These are phyloP conservation scores for Epinephelus malabaricus DNA, from an alignment of 2,797 vertebrate species.

Conservation along the genomic window DNA sequence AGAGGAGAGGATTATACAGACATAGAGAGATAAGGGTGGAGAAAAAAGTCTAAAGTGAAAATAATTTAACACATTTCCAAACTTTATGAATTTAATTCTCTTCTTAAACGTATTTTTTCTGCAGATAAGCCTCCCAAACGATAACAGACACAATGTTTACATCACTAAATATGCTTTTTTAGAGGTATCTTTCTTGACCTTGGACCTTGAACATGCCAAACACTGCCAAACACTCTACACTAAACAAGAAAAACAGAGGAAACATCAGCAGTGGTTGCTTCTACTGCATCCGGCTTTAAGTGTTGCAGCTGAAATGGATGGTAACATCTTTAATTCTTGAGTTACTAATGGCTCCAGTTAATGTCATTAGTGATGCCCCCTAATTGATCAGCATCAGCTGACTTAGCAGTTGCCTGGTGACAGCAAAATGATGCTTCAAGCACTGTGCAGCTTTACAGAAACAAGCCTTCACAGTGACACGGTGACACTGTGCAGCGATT, in stretches of 20 bases:
- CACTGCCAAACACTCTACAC: not conserved
- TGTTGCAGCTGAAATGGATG: not conserved
- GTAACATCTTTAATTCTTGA: slow-evolving; percentile 1
- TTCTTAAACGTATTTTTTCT: not conserved
- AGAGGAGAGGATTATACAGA: not conserved
- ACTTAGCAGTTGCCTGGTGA: slow-evolving; percentile 41
- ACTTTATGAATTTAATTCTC: not conserved
- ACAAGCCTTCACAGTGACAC: not conserved
- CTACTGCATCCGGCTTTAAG: not conserved
- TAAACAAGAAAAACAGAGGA: not conserved
- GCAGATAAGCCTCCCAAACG: not conserved
- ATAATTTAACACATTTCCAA: not conserved
- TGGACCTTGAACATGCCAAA: not conserved
- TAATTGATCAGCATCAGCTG: slow-evolving; percentile 31
- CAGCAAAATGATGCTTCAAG: not conserved
- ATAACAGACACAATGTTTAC: not conserved
- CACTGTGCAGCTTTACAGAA: slow-evolving; percentile 3
- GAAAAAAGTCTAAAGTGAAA: not conserved
- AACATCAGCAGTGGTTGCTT: not conserved
- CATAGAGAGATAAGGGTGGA: not conserved
- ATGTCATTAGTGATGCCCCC: slow-evolving; percentile 9
- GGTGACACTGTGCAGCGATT: slow-evolving; percentile 1
- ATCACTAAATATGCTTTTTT: not conserved
- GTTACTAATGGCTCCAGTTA: slow-evolving; percentile 11
- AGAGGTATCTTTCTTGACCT: not conserved